Conservation (phyloP, 2,113 vertebrate genomes). For the Chascanopsetta lugubris region DNA sequence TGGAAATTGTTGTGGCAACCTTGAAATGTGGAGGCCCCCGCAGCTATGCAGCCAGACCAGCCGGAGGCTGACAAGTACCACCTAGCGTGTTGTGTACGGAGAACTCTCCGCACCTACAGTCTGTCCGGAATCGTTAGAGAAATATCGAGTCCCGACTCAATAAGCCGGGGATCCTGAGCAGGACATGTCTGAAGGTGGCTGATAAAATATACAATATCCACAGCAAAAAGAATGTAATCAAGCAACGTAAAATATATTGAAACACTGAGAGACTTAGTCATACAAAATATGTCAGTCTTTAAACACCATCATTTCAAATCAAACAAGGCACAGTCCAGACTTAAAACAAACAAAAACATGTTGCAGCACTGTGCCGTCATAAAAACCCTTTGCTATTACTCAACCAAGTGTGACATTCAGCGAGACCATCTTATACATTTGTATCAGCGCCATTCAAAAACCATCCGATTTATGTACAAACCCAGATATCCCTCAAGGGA, state of each 20-base stretch:
- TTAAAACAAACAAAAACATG: not conserved
- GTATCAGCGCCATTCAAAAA: not conserved
- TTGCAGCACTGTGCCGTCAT: not conserved
- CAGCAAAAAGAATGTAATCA: not conserved
- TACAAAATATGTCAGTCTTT: not conserved
- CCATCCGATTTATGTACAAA: not conserved
- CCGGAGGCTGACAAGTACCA: slow-evolving; percentile 15
- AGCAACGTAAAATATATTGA: not conserved
- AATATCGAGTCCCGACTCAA: too few species aligned
- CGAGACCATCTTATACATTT: not conserved
- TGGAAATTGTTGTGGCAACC: slow-evolving; percentile 39
- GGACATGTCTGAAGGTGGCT: too few species aligned
- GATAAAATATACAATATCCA: too few species aligned
- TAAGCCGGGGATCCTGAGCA: too few species aligned
- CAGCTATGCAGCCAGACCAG: not conserved
- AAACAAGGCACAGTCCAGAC: not conserved
- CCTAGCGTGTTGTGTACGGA: slow-evolving; percentile 17
- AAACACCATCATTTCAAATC: slow-evolving; percentile 1
- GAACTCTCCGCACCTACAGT: slow-evolving; percentile 1
- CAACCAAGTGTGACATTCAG: not conserved
- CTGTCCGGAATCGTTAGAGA: not conserved
- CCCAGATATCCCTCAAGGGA: not conserved
- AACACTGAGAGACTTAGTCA: too few species aligned
- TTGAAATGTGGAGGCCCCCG: slow-evolving; percentile 35
- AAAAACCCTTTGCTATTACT: not conserved